These are phyloP conservation scores for Corythornis cristatus DNA, from an alignment of 2,113 vertebrate species.

Conservation along the genomic window DNA sequence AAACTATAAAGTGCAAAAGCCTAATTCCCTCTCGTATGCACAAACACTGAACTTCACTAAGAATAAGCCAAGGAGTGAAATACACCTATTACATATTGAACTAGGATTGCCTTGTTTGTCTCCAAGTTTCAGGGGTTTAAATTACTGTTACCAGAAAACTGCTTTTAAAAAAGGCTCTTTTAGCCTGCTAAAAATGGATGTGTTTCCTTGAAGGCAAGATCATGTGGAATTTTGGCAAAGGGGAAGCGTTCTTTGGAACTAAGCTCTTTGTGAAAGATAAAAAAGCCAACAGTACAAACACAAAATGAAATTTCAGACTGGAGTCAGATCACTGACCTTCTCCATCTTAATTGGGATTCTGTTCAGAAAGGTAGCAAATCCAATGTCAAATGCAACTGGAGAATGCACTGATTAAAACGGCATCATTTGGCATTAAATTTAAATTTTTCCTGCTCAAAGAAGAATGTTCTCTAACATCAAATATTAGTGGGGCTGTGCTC, in stretches of 20 bases:
- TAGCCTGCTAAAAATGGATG: slow-evolving; percentile 50
- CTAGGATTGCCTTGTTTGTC: not conserved
- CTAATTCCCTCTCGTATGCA: not conserved
- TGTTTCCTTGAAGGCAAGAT: slow-evolving; percentile 45
- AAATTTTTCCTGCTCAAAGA: not conserved
- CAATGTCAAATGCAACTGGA: not conserved
- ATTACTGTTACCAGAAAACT: not conserved
- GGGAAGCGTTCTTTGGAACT: slow-evolving; percentile 36
- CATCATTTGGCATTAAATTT: not conserved
- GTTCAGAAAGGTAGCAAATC: not conserved
- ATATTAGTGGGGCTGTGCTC: not conserved
- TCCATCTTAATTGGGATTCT: not conserved
- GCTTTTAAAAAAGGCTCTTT: not conserved
- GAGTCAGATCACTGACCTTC: slow-evolving; percentile 16
- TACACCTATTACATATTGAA: not conserved
- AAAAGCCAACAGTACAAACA: slow-evolving; percentile 10
- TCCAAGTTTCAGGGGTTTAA: not conserved
- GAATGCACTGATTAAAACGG: not conserved
- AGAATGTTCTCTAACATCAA: not conserved
- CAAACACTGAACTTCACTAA: not conserved
- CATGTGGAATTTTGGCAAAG: slow-evolving; percentile 56
- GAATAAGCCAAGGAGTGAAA: not conserved
- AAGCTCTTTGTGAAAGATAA: slow-evolving; percentile 51
- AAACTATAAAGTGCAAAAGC: not conserved
- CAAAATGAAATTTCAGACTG: not conserved